These are phyloP conservation scores for Thunnus maccoyii DNA, from an alignment of 2,113 vertebrate species.

Conservation along the genomic window DNA sequence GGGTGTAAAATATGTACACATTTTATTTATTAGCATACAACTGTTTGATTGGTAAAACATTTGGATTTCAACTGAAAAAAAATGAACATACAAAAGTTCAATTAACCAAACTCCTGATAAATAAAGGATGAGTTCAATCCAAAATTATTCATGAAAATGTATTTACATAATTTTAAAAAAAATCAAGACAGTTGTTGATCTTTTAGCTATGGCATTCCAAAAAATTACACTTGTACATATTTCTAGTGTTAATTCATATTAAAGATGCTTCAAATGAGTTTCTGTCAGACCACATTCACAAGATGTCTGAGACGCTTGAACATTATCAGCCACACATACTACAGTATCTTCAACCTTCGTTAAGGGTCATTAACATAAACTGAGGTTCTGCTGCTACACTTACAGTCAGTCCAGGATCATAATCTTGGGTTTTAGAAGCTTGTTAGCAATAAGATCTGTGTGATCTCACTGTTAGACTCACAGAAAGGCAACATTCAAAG, in stretches of 20 bases:
- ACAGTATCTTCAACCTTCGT: slow-evolving; percentile 15
- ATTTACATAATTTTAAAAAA: slow-evolving; percentile 51
- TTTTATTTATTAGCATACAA: slow-evolving; percentile 63
- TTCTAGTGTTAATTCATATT: slow-evolving; percentile 14
- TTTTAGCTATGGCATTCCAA: slow-evolving; percentile 18
- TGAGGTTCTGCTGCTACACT: background rate
- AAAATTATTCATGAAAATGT: slow-evolving; percentile 25
- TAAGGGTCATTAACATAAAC: slow-evolving; percentile 8
- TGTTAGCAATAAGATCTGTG: slow-evolving; percentile 17
- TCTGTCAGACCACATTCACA: slow-evolving; percentile 11
- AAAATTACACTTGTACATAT: slow-evolving; percentile 16
- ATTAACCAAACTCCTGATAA: slow-evolving; percentile 26
- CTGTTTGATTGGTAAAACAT: slow-evolving; percentile 45
- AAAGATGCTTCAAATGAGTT: slow-evolving; percentile 1
- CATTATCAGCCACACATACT: background rate
- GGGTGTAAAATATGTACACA: slow-evolving; percentile 56
- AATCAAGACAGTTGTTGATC: slow-evolving; percentile 9
- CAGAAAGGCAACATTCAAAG: slow-evolving; percentile 59
- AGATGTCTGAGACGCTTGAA: background rate
- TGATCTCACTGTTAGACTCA: background rate
- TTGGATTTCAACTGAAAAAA: slow-evolving; percentile 31
- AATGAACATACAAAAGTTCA: slow-evolving; percentile 33
- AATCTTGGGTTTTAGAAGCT: background rate
- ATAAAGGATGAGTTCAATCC: slow-evolving; percentile 27
- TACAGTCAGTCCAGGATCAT: background rate